Percentiles rank a stretch among this genome's conserved stretches.
Evolutionary conservation across 2,113 vertebrate genomes (phyloP).

Genomic region (Prunella himalayana): DNA sequence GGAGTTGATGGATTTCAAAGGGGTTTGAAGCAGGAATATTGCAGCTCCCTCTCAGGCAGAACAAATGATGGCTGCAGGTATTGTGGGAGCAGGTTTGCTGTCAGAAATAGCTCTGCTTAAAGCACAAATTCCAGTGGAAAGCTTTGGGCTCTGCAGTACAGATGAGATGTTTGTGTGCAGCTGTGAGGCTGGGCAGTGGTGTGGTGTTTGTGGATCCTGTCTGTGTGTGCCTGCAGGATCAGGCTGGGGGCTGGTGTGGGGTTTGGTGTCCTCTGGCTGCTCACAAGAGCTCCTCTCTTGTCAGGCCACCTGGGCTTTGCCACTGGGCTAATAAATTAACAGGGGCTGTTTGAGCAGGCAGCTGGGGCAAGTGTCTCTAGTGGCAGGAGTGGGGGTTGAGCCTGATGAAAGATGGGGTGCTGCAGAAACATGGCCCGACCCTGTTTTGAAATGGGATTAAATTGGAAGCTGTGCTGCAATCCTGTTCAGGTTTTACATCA

Average conservation of each 20-base stretch:
- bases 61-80: neutral
- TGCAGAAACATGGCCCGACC: neutral
- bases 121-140: neutral
- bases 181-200: rapidly evolving
- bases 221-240: neutral
- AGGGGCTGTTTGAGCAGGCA: neutral
- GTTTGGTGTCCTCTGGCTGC: neutral
- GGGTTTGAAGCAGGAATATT: neutral
- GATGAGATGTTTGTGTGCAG: neutral
- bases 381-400: neutral
- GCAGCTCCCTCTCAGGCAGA: neutral
- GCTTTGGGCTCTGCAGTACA: neutral
- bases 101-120: neutral
- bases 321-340: neutral
- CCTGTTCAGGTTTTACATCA: neutral
- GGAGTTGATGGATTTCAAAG: neutral
- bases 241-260: neutral
- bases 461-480: neutral
- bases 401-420: neutral
- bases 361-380: neutral
- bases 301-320: neutral
- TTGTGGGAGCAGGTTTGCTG: neutral
- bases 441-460: neutral
- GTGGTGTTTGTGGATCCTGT: neutral
- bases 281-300: neutral